Evolutionary conservation across 64 coral and sea anemone species (phyloP).

Genomic region (Acropora yongei): DNA sequence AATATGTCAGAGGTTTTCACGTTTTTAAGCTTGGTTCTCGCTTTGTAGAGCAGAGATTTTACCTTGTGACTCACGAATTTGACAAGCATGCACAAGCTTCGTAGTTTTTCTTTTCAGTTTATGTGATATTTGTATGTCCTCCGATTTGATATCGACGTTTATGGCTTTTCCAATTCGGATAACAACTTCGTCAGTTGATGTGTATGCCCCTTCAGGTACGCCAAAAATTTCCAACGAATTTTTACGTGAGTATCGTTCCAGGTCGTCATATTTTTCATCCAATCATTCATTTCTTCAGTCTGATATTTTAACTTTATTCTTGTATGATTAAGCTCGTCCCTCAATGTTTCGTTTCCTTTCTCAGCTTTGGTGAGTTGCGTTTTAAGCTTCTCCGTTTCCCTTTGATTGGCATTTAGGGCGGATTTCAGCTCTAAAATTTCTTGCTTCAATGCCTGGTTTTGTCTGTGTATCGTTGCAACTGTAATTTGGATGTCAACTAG

Average conservation of each 20-base stretch:
- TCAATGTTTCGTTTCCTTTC: neutral
- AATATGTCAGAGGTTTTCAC: neutral
- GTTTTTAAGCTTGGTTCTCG: neutral
- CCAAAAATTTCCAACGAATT: neutral
- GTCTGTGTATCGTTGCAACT: neutral
- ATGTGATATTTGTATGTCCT: neutral
- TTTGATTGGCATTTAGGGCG: neutral
- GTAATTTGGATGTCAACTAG: neutral
- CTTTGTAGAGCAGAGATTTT: neutral
- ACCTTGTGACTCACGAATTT: neutral
- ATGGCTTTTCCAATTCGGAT: no score
- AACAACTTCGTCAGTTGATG: no score
- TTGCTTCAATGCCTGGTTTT: neutral
- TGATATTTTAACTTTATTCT: neutral
- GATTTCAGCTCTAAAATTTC: neutral
- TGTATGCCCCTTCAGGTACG: neutral
- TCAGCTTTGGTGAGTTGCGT: neutral
- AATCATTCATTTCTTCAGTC: neutral
- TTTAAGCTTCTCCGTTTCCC: neutral
- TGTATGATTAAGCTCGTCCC: neutral
- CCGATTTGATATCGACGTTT: neutral
- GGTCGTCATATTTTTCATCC: neutral
- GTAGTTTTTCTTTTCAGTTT: neutral
- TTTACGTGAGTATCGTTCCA: neutral
- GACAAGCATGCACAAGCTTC: neutral